Evolutionary conservation across 2,113 vertebrate genomes (phyloP), one percentile per base, ranked within the genome.

Genomic region (Chaenogobius annularis): DNA sequence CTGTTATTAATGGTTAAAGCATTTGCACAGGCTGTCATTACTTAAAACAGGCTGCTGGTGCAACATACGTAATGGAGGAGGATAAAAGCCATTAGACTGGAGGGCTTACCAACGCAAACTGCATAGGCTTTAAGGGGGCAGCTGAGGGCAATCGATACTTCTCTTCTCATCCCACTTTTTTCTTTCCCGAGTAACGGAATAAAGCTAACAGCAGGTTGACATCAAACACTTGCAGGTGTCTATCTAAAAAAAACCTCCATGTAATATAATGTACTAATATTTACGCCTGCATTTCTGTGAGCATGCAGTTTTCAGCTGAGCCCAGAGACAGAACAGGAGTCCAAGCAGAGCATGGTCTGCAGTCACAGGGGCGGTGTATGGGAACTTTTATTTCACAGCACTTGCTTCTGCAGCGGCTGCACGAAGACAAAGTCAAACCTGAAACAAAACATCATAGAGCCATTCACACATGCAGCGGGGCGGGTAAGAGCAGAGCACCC

Each of bases 11-110:
- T 77, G 88, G 78, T 90, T 89, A 87, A 91, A 90, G 85, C 79
- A 69, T 89, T 90, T 81, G 77, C 72, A 87, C 85, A 81, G 86
- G 71, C 77, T 90, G 85, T 88, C 90, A 87, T 90, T 91, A 87
- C 90, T 92, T 91, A 90, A 92, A 91, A 88, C 88, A 83, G 40
- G 52, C 81, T 66, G 73, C 72, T 73, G 83, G 68, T 81, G 56
- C 77, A 0, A 85, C 74, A 84, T 91, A 31, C 26, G 26, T 31
- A 91, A 92, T 90, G 88, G 91, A 90, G 22, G 55, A 59, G 82
- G 84, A 87, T 88, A 87, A 91, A 87, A 91, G 85, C 90, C 86
- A 91, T 92, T 91, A 91, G 80, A 78, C 73, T 72, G 50, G 72
- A 74, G 78, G 80, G 74, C 83, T 85, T 63, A 83, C 82, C 79